Conservation (phyloP, 2,888 invertebrate genomes). For the Alsophila aescularia region DNA sequence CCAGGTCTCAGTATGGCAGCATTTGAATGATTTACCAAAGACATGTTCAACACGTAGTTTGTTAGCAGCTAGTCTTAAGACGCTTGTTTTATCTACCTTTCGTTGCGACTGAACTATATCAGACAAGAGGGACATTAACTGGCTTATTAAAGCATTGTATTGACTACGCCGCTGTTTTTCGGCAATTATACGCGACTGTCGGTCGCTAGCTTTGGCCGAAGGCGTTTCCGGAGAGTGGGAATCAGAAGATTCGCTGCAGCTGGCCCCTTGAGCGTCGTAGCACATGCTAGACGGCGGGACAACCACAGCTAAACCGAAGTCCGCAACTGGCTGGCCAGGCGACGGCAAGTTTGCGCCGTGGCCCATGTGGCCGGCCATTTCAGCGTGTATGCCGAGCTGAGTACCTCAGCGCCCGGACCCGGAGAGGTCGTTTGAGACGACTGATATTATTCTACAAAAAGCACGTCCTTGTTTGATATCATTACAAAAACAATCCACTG, state of each 20-base stretch:
- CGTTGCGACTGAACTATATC: constrained; percentile 92
- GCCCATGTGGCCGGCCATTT: constrained; percentile 56
- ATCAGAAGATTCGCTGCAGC: constrained; percentile 73
- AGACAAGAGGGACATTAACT: constrained; percentile 93
- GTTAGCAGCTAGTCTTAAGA: constrained; percentile 93
- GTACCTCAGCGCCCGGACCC: constrained; percentile 55
- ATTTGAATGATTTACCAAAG: constrained; percentile 82
- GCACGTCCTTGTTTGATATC: constrained; percentile 54
- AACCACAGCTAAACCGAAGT: constrained; percentile 59
- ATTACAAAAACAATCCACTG: constrained; percentile 48
- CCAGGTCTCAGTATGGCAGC: constrained; percentile 76
- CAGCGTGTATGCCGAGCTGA: constrained; percentile 54
- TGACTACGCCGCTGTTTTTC: constrained; percentile 96
- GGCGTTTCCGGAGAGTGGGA: constrained; percentile 73
- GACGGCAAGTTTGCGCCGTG: constrained; percentile 28
- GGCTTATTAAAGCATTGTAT: constrained; percentile 92
- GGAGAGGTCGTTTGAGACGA: constrained; percentile 64
- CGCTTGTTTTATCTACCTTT: constrained; percentile 95
- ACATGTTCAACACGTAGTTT: constrained; percentile 92
- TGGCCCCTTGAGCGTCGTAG: constrained; percentile 55
- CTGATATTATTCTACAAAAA: constrained; percentile 46
- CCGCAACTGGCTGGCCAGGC: constrained; percentile 38
- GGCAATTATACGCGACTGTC: constrained; percentile 93
- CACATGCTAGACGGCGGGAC: constrained; percentile 52
- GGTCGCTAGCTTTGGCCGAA: constrained; percentile 86